Evolutionary conservation across 2,797 vertebrate species (phyloP).

Genomic region (Sebastes vulpes): DNA sequence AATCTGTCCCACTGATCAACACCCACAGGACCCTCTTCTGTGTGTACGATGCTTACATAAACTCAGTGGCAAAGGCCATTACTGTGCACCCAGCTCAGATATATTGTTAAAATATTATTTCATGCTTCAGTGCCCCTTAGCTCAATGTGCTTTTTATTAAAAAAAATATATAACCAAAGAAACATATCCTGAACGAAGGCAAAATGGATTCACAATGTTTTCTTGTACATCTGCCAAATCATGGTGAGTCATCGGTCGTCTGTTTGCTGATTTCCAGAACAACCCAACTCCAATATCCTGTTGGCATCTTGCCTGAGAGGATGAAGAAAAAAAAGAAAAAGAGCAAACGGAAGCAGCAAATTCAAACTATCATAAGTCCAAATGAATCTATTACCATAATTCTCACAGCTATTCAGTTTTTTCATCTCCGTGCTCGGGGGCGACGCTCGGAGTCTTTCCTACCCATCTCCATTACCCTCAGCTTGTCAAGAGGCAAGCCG

Average conservation of each 20-base stretch:
- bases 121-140: slow-evolving; percentile 15
- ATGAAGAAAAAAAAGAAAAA: neutral
- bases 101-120: slow-evolving; percentile 42
- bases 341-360: slow-evolving; percentile 33
- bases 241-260: slow-evolving; percentile 31
- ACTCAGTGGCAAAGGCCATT: slow-evolving; percentile 21
- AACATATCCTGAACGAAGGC: slow-evolving; percentile 20
- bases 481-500: slow-evolving; percentile 57
- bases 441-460: slow-evolving; percentile 32
- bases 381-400: slow-evolving; percentile 73
- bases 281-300: slow-evolving; percentile 54
- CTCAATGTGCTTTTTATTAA: neutral
- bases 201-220: slow-evolving; percentile 41
- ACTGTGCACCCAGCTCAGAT: slow-evolving; percentile 22
- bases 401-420: slow-evolving; percentile 51
- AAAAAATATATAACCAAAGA: slow-evolving; percentile 1
- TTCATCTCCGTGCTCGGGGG: slow-evolving; percentile 28
- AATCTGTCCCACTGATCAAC: slow-evolving; percentile 37
- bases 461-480: slow-evolving; percentile 68
- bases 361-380: slow-evolving; percentile 65
- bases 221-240: slow-evolving; percentile 41
- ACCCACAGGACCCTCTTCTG: slow-evolving; percentile 9
- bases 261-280: slow-evolving; percentile 48
- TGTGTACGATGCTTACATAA: slow-evolving; percentile 15
- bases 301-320: slow-evolving; percentile 31